Base-by-base conservation (phyloP, 2,888 invertebrate species). In the Dolichomitus sp. region DNA sequence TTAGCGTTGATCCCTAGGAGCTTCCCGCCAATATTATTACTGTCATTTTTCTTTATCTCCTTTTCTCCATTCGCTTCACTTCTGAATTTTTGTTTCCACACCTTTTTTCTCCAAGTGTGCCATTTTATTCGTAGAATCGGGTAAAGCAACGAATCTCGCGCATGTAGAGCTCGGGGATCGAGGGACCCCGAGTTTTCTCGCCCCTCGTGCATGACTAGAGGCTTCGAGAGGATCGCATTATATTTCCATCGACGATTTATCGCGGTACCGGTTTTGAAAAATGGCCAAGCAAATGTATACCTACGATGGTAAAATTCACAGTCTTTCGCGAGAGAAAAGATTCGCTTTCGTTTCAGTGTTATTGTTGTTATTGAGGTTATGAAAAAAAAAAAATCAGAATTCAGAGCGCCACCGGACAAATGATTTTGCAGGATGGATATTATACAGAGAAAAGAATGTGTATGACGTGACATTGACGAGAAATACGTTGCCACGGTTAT, bases 171-270 rank as follows among this genome's bases (percentile, higher is more conserved):
- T 66, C 50, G 50, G 19, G 40, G 57, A 19, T 57, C 70, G 65
- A 50, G 40, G 45, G 37, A 63, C 19, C n/a, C 52, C 11, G 59
- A 74, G 33, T 75, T 61, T 19, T 79, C 63, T 80, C 80, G 48
- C 80, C 80, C 80, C 72, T 70, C 75, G 33, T 50, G 14, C 30
- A 33, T 59, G 45, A 65, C 63, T 72, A 45, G 74, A 75, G 70
- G 75, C 70, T 40, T 78, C 82, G 79, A 82, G 82, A 76, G 79
- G 61, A 59, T 74, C 74, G 61, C 57, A 84, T 84, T 84, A 82
- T 84, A 84, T 82, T 76, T 85, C 82, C 81, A 85, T 85, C 82
- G 81, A 69, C 76, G 81, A 80, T 79, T 83, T 80, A 50, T 74
- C 84, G 19, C 59, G 65, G 45, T 83, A 83, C 84, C 84, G 78